These are phyloP conservation scores for Frieseomelitta varia DNA, from an alignment of 1,140 invertebrate species.

Conservation along the genomic window DNA sequence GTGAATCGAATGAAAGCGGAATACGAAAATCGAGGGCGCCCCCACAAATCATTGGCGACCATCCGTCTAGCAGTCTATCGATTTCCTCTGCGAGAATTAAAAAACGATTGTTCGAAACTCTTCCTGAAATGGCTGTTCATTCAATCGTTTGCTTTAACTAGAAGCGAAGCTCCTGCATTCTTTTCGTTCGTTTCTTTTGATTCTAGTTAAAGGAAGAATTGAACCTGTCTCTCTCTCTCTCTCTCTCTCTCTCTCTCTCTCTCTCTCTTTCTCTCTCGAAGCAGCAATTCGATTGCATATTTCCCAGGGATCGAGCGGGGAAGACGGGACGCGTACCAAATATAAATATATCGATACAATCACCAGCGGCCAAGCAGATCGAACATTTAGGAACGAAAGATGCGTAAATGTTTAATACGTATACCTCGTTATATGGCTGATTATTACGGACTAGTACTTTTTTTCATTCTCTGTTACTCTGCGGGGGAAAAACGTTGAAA, in stretches of 20 bases:
- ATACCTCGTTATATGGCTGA: constrained; percentile 70
- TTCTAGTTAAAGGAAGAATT: neutral
- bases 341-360: constrained; percentile 33
- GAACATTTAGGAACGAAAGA: constrained; percentile 55
- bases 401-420: constrained; percentile 67
- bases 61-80: neutral
- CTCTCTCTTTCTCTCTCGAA: neutral
- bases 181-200: neutral
- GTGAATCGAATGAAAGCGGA: neutral
- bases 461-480: constrained; percentile 23
- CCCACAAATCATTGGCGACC: neutral
- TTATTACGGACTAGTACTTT: constrained; percentile 70
- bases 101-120: neutral
- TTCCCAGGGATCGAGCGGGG: neutral
- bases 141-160: constrained; percentile 2
- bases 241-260: neutral
- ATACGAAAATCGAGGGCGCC: neutral
- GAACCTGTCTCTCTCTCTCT: neutral
- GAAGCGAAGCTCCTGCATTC: neutral
- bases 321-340: constrained; percentile 18
- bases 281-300: constrained; percentile 10
- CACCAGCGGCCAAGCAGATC: constrained; percentile 38
- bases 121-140: neutral
- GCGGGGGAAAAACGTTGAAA: constrained; percentile 44
- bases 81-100: neutral